These are phyloP conservation scores for Myotis pilosus DNA, from an alignment of 2,797 vertebrate genomes.

Conservation along the genomic window DNA sequence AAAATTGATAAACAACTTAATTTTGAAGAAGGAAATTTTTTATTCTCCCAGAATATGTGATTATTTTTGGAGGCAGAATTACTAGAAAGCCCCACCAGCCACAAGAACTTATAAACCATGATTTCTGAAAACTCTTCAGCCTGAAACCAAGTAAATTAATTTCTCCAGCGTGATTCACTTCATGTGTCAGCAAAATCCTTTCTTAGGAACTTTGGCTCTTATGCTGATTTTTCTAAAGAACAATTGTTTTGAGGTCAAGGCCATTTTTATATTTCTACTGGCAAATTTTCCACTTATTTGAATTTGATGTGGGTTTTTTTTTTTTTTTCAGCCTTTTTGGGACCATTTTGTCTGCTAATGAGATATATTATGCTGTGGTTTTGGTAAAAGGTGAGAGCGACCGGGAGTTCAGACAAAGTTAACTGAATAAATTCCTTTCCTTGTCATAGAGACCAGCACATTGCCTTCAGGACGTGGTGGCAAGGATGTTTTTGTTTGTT, in stretches of 20 bases:
- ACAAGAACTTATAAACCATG: conserved; percentile 39
- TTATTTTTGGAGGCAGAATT: conserved; percentile 56
- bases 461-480: not conserved
- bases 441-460: not conserved
- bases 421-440: not conserved
- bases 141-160: conserved; percentile 61
- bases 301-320: not conserved
- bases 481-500: not conserved
- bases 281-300: conserved; percentile 16
- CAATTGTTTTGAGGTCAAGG: conserved; percentile 24
- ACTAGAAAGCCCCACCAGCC: conserved; percentile 13
- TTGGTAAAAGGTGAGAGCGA: not conserved
- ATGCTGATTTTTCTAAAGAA: conserved; percentile 2
- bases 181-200: not conserved
- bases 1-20: conserved; percentile 41
- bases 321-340: conserved; percentile 11
- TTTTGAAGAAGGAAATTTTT: conserved; percentile 45
- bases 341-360: conserved; percentile 29
- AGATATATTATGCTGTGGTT: not conserved
- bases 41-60: conserved; percentile 27
- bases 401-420: not conserved
- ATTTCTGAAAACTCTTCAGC: conserved; percentile 26
- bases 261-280: conserved; percentile 36
- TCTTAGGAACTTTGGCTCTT: not conserved
- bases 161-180: conserved; percentile 2